Base-by-base conservation (phyloP, 2,888 invertebrate species). In the Dynastes maya region DNA sequence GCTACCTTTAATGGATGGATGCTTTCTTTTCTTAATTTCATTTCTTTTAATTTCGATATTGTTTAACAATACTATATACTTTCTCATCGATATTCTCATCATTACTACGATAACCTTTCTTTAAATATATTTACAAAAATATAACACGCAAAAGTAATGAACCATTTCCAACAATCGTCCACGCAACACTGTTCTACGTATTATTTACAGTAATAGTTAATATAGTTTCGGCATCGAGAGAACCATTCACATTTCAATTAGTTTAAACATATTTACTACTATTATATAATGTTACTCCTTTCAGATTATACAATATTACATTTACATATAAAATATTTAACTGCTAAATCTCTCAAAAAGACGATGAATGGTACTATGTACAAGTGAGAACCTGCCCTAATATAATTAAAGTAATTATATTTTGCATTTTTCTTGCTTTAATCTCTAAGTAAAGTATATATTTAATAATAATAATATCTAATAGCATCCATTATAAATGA, bases 1-100 rank as follows among this genome's bases (percentile, higher is more conserved):
- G 77, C 79, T 79, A 79, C 76, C 61, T 67, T 58, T 72, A 79
- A 79, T 79, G 79, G 79, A 79, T 79, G 79, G 79, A 79, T 61
- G 68, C 67, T 37, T 63, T 77, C 64, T 71, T 67, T 22, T 45
- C 8, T 11, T 45, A 11, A 8, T 45, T 45, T 45, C 32, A 37
- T 37, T 45, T 45, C 45, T 45, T 58, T 68, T 37, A 68, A 49
- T 68, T 68, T 68, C 68, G 22, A 68, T 65, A 65, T 11, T 49
- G 45, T 27, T 49, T 27, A 9, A 72, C n/a, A 27, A 4, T 63
- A 22, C 40, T 72, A 72, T 40, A 55, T 71, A 4, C 27, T 37
- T 37, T 29, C 13, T 37, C 32, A 37, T 37, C 32, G 32, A 5
- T 37, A 37, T 37, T 37, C 32, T 37, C 32, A 37, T 37, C 32